Conservation (phyloP, 2,113 vertebrate genomes). For the Anarhynchus alexandrinus region DNA sequence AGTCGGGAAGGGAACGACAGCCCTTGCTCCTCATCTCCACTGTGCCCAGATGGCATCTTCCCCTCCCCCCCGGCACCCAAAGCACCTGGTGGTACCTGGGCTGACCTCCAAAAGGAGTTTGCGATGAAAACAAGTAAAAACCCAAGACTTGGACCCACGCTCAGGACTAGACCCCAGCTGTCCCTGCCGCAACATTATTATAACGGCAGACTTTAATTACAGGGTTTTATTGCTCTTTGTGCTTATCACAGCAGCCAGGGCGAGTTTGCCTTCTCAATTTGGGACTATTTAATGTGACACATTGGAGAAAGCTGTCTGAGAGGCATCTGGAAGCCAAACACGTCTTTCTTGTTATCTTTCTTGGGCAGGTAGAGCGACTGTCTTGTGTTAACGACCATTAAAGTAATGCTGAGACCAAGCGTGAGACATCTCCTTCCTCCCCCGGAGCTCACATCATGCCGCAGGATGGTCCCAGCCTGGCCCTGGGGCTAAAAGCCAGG, state of each 20-base stretch:
- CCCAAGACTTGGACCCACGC: not conserved
- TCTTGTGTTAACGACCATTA: not conserved
- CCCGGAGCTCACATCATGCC: accelerated
- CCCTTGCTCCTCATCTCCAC: not conserved
- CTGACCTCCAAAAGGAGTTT: not conserved
- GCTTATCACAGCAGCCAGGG: not conserved
- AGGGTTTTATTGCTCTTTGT: not conserved
- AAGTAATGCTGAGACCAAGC: not conserved
- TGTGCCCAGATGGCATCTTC: not conserved
- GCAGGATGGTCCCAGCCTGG: not conserved
- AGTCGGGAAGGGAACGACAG: not conserved
- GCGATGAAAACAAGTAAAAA: not conserved
- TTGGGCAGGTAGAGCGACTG: not conserved
- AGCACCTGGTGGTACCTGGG: not conserved
- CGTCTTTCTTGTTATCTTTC: constrained; percentile 17
- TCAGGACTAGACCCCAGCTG: not conserved
- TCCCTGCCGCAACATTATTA: not conserved
- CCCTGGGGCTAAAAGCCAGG: not conserved
- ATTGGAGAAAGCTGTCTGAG: constrained; percentile 8
- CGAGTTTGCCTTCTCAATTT: not conserved
- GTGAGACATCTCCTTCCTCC: accelerated
- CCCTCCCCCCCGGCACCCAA: not conserved
- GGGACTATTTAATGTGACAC: not conserved
- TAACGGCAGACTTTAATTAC: constrained; percentile 28
- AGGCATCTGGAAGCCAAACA: not conserved